These are phyloP conservation scores for Psilopogon haemacephalus DNA, from an alignment of 2,113 vertebrate species.

Conservation along the genomic window DNA sequence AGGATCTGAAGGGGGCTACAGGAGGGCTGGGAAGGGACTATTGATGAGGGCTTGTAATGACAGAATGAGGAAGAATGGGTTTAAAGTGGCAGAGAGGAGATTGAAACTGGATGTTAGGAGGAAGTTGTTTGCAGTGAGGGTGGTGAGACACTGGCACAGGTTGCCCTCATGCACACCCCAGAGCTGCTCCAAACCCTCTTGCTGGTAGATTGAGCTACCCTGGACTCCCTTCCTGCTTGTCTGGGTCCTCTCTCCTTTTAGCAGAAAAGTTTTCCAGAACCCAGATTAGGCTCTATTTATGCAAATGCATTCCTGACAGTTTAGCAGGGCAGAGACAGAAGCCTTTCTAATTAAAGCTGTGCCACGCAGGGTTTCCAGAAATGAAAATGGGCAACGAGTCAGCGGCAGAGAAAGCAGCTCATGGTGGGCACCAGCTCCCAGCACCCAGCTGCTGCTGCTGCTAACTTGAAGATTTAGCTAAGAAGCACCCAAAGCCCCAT, in stretches of 20 bases:
- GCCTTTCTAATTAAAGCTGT: conserved; percentile 47
- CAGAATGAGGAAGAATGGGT: no score
- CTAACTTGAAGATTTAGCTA: background rate
- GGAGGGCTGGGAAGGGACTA: no score
- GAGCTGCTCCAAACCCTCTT: fast-evolving
- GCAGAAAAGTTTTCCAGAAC: background rate
- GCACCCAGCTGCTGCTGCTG: background rate
- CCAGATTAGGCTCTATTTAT: background rate
- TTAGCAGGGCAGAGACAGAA: conserved; percentile 29
- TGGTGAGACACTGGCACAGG: no score
- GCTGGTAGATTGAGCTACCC: fast-evolving
- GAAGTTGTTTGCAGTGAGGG: no score
- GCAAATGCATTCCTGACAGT: conserved; percentile 33
- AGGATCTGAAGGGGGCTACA: no score
- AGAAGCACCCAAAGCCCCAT: background rate
- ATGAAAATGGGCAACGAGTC: background rate
- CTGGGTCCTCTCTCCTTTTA: background rate
- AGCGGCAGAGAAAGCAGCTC: background rate
- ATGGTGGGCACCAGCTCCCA: background rate
- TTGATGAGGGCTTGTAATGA: no score
- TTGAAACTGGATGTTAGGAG: no score
- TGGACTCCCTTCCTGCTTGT: fast-evolving
- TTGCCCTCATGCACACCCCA: no score
- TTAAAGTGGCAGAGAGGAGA: no score
- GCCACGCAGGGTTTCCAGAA: conserved; percentile 12